Base-by-base conservation (phyloP, 2,888 invertebrate species). In the Ormia ochracea region DNA sequence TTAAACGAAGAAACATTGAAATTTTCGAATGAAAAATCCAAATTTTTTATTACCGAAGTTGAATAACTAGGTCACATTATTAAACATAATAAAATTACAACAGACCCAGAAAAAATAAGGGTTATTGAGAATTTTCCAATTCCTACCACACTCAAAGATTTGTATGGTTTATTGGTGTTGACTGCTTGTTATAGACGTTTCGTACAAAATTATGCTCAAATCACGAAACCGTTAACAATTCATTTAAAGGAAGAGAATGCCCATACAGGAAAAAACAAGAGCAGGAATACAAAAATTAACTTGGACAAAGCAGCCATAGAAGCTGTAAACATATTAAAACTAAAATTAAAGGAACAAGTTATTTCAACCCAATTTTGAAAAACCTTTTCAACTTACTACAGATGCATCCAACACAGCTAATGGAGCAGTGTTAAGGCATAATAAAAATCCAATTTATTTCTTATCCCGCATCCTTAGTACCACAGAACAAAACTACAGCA, bases 281-380 rank as follows among this genome's bases (percentile, higher is more conserved):
- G n/a, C n/a, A n/a, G n/a, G n/a, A n/a, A 59, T 56, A 56, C 33
- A 54, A 17, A 48, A 26, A 26, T 48, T 26, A n/a, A 26, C 6
- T 48, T 48, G 26, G 26, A 48, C 31, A 12, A 61, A 14, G 23
- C 10, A 14, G 61, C 61, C 61, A 61, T 45, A 61, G 61, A 28
- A 61, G 61, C 61, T 61, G 21, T 12, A 61, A 5, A 43, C 12
- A 12, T 6, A 31, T 17, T 26, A 23, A 43, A 61, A 45, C 9
- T 61, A 4, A 45, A 61, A 45, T 31, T 61, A 45, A 61, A 45
- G n/a, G 61, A 61, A 61, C 61, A 61, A 10, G 61, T 61, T 61
- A 31, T 59, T 59, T 43, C 19, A 61, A n/a, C 59, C 59, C 14
- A 43, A 19, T 38, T 48, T 48, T 26, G 26, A 48, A 19, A 48